Conservation (phyloP, 2,797 vertebrate genomes). For the Enteromius unitaeniatus region DNA sequence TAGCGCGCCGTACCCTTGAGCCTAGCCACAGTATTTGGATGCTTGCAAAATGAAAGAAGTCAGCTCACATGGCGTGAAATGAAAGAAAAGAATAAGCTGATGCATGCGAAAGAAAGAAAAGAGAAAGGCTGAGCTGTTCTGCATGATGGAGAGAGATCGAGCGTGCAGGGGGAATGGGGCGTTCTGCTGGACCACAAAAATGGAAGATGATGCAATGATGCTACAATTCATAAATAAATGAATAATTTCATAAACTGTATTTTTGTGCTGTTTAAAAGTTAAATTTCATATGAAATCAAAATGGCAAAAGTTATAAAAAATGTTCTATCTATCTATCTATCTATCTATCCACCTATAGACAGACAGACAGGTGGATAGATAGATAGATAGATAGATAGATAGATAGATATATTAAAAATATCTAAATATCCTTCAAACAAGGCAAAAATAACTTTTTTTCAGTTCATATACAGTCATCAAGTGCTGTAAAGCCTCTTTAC, state of each 20-base stretch:
- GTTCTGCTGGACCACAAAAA: constrained; percentile 35
- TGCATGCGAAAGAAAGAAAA: constrained; percentile 51
- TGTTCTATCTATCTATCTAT: too few species aligned
- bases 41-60: constrained; percentile 59
- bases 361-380: too few species aligned
- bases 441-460: not conserved
- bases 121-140: constrained; percentile 57
- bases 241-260: not conserved
- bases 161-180: not conserved
- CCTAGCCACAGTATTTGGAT: constrained; percentile 52
- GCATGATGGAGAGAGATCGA: constrained; percentile 50
- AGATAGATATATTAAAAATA: too few species aligned
- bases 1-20: constrained; percentile 49
- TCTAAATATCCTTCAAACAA: not conserved
- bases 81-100: constrained; percentile 64
- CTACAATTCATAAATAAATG: constrained; percentile 10
- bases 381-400: too few species aligned
- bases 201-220: constrained; percentile 38
- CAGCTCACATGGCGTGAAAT: constrained; percentile 58
- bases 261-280: not conserved
- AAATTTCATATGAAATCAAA: not conserved
- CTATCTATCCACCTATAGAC: too few species aligned
- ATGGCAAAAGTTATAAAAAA: not conserved
- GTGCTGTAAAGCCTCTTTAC: not conserved
- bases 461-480: not conserved